Percentiles rank a stretch among this genome's conserved stretches.
phyloP scores from a whole-genome alignment of 2,797 vertebrate species.

The Diglossa cyanea region DNA sequence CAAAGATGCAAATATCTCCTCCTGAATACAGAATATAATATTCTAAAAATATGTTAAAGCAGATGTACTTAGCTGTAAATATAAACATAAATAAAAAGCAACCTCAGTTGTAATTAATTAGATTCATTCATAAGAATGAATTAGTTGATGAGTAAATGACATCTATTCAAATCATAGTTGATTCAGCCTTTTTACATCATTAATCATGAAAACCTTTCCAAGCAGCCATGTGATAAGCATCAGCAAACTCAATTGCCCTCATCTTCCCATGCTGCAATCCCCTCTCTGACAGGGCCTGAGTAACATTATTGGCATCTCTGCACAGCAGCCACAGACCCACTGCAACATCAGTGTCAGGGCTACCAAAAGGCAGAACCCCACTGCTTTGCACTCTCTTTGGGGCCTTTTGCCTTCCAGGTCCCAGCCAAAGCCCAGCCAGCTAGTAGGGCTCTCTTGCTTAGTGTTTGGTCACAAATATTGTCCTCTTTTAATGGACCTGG shows the following conservation, averaged over 20 bases:
- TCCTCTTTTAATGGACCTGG: neutral
- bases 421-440: neutral
- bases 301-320: neutral
- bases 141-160: constrained; percentile 23
- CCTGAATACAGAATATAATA: neutral
- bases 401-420: neutral
- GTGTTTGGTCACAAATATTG: neutral
- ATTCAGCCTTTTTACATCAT: neutral
- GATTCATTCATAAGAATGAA: constrained; percentile 29
- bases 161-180: neutral
- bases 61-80: constrained; percentile 21
- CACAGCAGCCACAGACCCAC: neutral
- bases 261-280: neutral
- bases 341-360: neutral
- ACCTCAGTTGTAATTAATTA: constrained; percentile 8
- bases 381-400: neutral
- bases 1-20: neutral
- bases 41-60: constrained; percentile 37
- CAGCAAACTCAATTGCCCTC: neutral
- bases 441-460: neutral
- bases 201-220: neutral
- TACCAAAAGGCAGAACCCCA: neutral
- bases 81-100: constrained; percentile 44
- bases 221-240: neutral
- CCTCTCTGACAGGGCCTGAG: neutral